These are phyloP conservation scores for Maccullochella peelii DNA, from an alignment of 2,113 vertebrate genomes.

Conservation along the genomic window DNA sequence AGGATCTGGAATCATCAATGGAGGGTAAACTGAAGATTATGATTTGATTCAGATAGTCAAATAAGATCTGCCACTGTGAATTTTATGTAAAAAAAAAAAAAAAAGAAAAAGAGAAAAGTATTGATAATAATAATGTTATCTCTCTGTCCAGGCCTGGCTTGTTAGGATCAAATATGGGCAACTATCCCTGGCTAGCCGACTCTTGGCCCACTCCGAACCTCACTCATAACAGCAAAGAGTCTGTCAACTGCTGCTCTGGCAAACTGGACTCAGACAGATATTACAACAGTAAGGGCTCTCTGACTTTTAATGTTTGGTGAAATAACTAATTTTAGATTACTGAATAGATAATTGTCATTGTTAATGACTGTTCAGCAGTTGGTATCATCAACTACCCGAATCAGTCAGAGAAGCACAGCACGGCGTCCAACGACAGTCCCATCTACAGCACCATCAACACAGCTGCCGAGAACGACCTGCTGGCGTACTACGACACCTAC, in stretches of 20 bases:
- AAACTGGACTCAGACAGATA: constrained; percentile 90
- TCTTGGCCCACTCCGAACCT: constrained; percentile 88
- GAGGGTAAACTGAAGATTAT: constrained; percentile 86
- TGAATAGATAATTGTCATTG: background rate
- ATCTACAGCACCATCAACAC: constrained; percentile 95
- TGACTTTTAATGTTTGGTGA: background rate
- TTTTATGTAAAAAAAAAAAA: background rate
- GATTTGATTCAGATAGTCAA: constrained; percentile 24
- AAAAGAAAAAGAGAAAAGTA: background rate
- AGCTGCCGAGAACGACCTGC: constrained; percentile 84
- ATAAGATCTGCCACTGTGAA: background rate
- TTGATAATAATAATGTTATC: constrained; percentile 7
- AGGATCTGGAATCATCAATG: constrained; percentile 83
- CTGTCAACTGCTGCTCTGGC: constrained; percentile 82
- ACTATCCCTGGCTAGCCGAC: constrained; percentile 93
- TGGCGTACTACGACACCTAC: constrained; percentile 83
- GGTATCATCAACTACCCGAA: constrained; percentile 90
- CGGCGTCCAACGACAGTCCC: constrained; percentile 85
- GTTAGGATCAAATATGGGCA: constrained; percentile 84
- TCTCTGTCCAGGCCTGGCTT: constrained; percentile 82
- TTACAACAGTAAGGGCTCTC: constrained; percentile 89
- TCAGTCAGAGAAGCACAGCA: constrained; percentile 88
- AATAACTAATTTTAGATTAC: background rate
- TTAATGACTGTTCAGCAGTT: constrained; percentile 79
- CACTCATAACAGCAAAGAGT: constrained; percentile 84